Conservation (phyloP, 2,888 invertebrate genomes). For the Archips crataeganus region DNA sequence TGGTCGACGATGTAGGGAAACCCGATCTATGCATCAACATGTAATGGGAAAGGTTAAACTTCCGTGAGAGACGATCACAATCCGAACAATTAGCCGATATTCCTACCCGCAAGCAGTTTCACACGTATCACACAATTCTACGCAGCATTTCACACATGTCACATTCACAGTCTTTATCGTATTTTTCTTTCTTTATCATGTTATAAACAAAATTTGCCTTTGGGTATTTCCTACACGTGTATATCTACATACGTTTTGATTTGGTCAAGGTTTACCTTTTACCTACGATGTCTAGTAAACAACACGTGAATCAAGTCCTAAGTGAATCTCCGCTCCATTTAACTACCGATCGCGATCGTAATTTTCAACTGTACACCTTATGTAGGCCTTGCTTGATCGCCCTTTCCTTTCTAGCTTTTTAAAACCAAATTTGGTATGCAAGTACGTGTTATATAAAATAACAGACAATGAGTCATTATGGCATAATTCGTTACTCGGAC, state of each 20-base stretch:
- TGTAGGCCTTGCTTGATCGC: background rate
- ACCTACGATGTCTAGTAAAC: background rate
- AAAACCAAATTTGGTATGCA: background rate
- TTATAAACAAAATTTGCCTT: constrained; percentile 30
- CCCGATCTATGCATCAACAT: constrained; percentile 42
- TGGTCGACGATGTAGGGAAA: background rate
- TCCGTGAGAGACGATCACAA: constrained; percentile 68
- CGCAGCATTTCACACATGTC: constrained; percentile 10
- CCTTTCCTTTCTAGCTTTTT: background rate
- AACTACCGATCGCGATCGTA: background rate
- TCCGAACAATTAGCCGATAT: constrained; percentile 50
- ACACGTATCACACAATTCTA: constrained; percentile 21
- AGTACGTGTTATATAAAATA: background rate
- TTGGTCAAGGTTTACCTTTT: background rate
- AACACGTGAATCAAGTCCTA: constrained; percentile 3
- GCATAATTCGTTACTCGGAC: constrained; percentile 20
- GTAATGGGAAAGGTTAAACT: constrained; percentile 70
- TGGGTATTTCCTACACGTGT: constrained; percentile 19
- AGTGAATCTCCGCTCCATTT: background rate
- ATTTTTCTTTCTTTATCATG: constrained; percentile 10
- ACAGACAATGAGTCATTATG: constrained; percentile 12
- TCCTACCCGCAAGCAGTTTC: constrained; percentile 5
- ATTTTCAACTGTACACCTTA: constrained; percentile 5
- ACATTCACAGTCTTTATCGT: constrained; percentile 9
- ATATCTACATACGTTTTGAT: background rate